Conservation (phyloP, 2,113 vertebrate genomes). For the Dromiciops gliroides region DNA sequence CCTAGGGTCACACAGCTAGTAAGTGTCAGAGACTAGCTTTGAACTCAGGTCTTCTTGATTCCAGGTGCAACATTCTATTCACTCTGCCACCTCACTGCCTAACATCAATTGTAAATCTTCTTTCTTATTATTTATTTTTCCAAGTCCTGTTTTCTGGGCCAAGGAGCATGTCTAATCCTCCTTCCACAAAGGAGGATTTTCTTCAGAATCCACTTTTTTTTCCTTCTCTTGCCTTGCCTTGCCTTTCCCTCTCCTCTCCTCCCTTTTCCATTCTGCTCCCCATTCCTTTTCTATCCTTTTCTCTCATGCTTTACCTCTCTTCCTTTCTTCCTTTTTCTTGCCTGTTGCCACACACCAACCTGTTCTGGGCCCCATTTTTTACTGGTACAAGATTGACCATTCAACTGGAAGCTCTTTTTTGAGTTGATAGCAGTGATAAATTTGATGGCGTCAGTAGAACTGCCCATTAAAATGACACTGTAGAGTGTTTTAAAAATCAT, state of each 20-base stretch:
- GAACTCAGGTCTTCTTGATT: neutral
- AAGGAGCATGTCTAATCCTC: neutral
- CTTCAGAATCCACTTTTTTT: neutral
- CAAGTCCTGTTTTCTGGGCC: neutral
- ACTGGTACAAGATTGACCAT: neutral
- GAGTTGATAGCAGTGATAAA: neutral
- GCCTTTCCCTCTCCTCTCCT: neutral
- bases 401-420: neutral
- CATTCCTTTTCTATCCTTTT: too few relatives aligned
- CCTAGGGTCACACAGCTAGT: neutral
- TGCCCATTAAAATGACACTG: neutral
- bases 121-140: neutral
- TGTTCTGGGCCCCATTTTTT: neutral
- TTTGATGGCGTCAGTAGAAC: neutral
- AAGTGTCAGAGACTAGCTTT: neutral
- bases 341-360: neutral
- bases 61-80: neutral
- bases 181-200: neutral
- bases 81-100: neutral
- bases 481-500: neutral
- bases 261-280: accelerated
- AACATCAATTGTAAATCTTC: neutral
- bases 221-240: neutral
- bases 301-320: neutral
- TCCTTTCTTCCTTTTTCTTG: neutral